Evolutionary conservation across 2,113 vertebrate species (phyloP).

Genomic region (Glaucomys volans): DNA sequence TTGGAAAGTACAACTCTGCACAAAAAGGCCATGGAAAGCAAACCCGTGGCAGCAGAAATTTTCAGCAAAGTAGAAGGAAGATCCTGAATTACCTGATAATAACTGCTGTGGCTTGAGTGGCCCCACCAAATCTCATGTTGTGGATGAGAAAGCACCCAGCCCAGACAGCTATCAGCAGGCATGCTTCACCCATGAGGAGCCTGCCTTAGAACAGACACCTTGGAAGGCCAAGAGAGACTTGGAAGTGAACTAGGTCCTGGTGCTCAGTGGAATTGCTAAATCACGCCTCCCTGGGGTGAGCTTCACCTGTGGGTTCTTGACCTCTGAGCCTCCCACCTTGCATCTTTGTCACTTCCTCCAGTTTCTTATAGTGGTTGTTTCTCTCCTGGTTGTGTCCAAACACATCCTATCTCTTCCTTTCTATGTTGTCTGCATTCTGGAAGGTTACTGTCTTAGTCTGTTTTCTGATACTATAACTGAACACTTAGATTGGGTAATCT

Average conservation of each 20-base stretch:
- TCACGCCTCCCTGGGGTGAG: not conserved
- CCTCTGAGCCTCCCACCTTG: not conserved
- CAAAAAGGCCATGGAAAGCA: conserved; percentile 7
- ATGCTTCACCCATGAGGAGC: not conserved
- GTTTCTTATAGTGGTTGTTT: not conserved
- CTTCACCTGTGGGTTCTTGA: not conserved
- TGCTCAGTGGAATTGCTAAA: not conserved
- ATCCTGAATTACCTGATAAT: not conserved
- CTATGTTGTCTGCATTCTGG: not conserved
- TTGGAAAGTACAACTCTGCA: not conserved
- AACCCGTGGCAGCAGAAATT: not conserved
- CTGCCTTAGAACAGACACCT: not conserved
- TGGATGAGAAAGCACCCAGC: not conserved
- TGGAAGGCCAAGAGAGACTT: not conserved
- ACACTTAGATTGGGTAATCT: not conserved
- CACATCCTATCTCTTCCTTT: not conserved
- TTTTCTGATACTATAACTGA: not conserved
- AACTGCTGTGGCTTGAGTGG: not conserved
- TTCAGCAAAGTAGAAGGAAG: not conserved
- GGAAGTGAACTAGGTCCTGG: not conserved
- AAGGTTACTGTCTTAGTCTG: not conserved
- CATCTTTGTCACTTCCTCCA: not conserved
- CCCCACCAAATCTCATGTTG: not conserved
- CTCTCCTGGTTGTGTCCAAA: not conserved
- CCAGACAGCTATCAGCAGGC: not conserved